phyloP scores from a whole-genome alignment of 2,797 vertebrate genomes.

The Nannoperca australis region DNA sequence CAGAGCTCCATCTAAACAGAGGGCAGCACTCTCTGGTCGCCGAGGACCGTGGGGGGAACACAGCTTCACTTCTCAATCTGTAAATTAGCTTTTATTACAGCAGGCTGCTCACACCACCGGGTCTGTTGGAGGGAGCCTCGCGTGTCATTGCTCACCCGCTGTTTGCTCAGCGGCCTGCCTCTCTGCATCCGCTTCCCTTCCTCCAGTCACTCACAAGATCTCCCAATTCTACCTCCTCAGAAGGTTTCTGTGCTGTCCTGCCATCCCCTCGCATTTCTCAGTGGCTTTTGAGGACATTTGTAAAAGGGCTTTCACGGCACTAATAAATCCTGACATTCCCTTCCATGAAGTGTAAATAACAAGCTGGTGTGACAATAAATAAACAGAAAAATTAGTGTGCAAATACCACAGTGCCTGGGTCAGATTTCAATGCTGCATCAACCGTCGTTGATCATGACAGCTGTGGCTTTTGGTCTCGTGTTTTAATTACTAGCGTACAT shows the following conservation, averaged over 20 bases:
- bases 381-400: constrained; percentile 68
- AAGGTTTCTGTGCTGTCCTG: constrained; percentile 37
- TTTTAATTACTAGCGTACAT: neutral
- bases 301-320: constrained; percentile 51
- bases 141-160: constrained; percentile 33
- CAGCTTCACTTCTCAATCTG: constrained; percentile 73
- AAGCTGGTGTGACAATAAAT: constrained; percentile 75
- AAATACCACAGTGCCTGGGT: constrained; percentile 71
- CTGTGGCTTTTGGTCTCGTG: constrained; percentile 42
- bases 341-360: constrained; percentile 78
- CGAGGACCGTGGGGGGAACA: constrained; percentile 58
- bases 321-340: constrained; percentile 73
- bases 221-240: constrained; percentile 37
- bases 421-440: constrained; percentile 59
- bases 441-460: constrained; percentile 55
- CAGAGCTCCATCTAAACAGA: constrained; percentile 67
- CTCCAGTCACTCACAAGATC: constrained; percentile 32
- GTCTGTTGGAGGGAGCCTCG: constrained; percentile 29
- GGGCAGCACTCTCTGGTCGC: constrained; percentile 41
- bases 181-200: constrained; percentile 54
- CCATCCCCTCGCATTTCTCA: constrained; percentile 44
- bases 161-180: constrained; percentile 54
- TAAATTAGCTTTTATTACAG: constrained; percentile 71
- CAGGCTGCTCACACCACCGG: constrained; percentile 57
- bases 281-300: constrained; percentile 45